Base-by-base conservation (phyloP, 2,113 vertebrate species). In the Peromyscus leucopus region DNA sequence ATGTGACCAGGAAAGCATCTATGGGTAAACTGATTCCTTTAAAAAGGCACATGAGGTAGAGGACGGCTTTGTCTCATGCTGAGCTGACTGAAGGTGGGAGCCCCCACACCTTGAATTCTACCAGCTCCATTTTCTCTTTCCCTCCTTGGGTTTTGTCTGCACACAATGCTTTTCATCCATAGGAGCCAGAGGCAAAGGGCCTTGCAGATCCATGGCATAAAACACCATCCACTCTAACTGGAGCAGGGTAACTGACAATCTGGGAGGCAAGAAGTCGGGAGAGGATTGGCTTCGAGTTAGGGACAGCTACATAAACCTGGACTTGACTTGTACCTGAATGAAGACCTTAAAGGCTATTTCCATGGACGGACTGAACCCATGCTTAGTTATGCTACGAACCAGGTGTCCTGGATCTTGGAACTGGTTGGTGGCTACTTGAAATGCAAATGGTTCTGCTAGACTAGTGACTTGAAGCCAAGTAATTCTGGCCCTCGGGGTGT, bases 361-460 rank as follows among this genome's bases (percentile, higher is more conserved):
- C 48, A 11, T 33, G 55, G 46, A 2, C 4, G 46, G 4, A 39
- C 28, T 36, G 7, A 0, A 15, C 4, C 2, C 17, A 5, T 0
- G 39, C 3, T 46, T 59, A 48, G 33, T 13, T 67, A 21, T 7
- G 24, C 33, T 80, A 15, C 19, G 61, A 24, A 87, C 42, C 13
- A 39, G 21, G 10, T 24, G 65, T 10, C 61, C 24, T 26, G 3
- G 74, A 55, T 22, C 1, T 61, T 5, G 17, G 11, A 78, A n/a
- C 22, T 0, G 7, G 21, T 59, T 42, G 13, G 8, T 3, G 12
- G 57, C 65, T 92, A 42, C 61, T 19, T 46, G 26, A 78, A 57
- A 76, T 61, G 48, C 42, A 92, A 46, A 65, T 39, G 26, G 74
- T 9, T 59, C 46, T 74, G 36, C n/a, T n/a, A 36, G 39, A 61